Conservation (phyloP, 2,113 vertebrate species). For the Typhlomys cinereus region DNA sequence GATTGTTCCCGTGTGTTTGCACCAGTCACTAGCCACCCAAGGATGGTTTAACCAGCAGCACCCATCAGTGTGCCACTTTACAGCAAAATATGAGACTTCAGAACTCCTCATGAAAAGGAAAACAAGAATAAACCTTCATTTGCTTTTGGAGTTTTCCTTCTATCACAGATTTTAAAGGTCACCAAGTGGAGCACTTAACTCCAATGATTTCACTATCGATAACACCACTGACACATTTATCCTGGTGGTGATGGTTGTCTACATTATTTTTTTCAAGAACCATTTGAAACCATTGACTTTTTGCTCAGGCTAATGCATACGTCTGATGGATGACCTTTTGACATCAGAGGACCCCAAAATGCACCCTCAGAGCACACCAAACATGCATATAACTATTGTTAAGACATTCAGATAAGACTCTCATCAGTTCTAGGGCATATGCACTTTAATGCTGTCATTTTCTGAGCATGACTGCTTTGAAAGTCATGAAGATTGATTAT, state of each 20-base stretch:
- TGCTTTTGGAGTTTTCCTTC: neutral
- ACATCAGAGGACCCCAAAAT: neutral
- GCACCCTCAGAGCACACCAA: neutral
- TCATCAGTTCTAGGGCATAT: too few relatives aligned
- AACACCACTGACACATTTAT: neutral
- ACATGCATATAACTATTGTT: too few relatives aligned
- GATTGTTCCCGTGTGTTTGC: neutral
- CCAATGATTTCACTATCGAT: neutral
- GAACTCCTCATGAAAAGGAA: neutral
- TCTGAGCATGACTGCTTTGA: neutral
- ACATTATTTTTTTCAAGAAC: neutral
- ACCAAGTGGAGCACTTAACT: neutral
- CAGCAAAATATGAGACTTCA: neutral
- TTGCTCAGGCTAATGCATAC: neutral
- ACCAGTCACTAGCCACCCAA: neutral
- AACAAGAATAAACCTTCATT: neutral
- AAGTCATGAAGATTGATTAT: too few relatives aligned
- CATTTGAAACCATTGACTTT: neutral
- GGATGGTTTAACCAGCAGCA: neutral
- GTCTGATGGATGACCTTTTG: neutral
- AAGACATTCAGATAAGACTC: too few relatives aligned
- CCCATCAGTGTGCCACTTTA: neutral
- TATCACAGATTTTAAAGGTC: neutral
- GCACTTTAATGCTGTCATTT: neutral
- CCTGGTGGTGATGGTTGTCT: neutral